Evolutionary conservation across 2,113 vertebrate genomes (phyloP).

Genomic region (Trogon surrucura): DNA sequence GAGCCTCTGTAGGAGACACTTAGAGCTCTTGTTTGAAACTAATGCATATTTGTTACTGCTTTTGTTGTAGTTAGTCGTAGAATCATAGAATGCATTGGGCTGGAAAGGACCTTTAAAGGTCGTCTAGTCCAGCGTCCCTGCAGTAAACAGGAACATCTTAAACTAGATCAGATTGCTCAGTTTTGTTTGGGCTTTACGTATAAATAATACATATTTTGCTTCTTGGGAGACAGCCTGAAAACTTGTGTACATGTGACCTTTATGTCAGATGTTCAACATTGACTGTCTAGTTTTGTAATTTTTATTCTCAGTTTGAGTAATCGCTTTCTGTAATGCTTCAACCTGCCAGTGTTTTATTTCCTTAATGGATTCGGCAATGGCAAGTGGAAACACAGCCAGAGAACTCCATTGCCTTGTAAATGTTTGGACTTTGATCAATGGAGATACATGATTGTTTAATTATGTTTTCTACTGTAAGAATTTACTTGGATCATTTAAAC

Average conservation of each 20-base stretch:
- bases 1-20: not conserved
- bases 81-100: too few relatives aligned
- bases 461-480: not conserved
- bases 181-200: constrained; percentile 7
- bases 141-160: too few relatives aligned
- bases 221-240: not conserved
- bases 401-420: not conserved
- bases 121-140: too few relatives aligned
- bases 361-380: not conserved
- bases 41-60: not conserved
- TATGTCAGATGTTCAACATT: not conserved
- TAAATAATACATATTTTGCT: constrained; percentile 7
- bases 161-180: too few relatives aligned
- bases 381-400: constrained; percentile 10
- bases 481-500: not conserved
- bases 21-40: not conserved
- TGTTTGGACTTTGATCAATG: not conserved
- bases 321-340: not conserved
- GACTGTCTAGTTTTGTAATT: not conserved
- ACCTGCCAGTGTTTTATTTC: not conserved
- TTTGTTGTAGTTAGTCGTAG: not conserved
- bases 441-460: not conserved
- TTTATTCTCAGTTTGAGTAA: constrained; percentile 1
- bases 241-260: not conserved
- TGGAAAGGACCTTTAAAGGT: too few relatives aligned